Evolutionary conservation across 2,113 vertebrate species (phyloP).

Genomic region (Podocnemis expansa): DNA sequence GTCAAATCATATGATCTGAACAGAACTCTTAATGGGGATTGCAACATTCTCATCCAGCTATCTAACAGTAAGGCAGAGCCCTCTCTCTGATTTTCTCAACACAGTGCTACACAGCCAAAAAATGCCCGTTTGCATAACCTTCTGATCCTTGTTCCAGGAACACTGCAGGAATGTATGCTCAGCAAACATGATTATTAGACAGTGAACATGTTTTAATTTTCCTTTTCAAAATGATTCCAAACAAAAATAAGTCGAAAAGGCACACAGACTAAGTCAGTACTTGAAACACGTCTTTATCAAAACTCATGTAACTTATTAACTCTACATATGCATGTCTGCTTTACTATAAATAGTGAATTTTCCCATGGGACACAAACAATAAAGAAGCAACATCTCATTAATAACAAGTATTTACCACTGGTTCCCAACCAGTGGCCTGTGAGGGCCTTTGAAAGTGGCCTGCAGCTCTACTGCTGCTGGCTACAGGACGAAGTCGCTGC

Average conservation of each 20-base stretch:
- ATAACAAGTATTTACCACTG: neutral
- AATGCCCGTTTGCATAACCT: neutral
- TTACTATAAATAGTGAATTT: neutral
- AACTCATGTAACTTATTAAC: neutral
- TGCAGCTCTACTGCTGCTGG: too few species aligned
- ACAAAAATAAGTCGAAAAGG: slow-evolving; percentile 14
- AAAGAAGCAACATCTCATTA: neutral
- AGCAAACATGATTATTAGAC: neutral
- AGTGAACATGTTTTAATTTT: neutral
- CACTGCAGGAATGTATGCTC: neutral
- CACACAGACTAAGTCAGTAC: neutral
- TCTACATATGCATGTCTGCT: neutral
- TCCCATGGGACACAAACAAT: neutral
- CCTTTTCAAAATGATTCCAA: neutral
- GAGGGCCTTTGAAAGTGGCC: too few species aligned
- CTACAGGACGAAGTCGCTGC: too few species aligned
- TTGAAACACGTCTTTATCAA: neutral
- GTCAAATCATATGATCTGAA: neutral
- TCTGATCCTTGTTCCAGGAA: neutral
- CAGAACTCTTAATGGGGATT: neutral
- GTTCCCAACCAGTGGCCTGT: too few species aligned
- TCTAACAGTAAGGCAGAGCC: neutral
- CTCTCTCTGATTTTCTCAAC: neutral
- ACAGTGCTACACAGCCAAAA: neutral
- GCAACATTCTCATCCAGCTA: neutral